Conservation (phyloP, 2,888 invertebrate species). For the Antheraea yamamai region DNA sequence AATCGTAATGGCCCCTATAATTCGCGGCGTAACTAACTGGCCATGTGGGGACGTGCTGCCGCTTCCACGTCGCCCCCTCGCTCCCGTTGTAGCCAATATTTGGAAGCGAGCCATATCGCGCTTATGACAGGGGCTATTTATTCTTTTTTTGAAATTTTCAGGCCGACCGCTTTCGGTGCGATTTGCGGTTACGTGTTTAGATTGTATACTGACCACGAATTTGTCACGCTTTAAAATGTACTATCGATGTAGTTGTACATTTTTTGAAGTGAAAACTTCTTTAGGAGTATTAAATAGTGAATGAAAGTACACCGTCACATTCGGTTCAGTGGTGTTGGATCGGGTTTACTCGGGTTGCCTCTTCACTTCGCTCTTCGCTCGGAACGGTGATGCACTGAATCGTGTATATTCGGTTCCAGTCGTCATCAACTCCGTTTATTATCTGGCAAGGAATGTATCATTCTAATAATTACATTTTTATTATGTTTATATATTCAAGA, state of each 20-base stretch:
- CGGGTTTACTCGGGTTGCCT: too few relatives aligned
- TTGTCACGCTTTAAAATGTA: slow-evolving; percentile 42
- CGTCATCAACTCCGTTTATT: too few relatives aligned
- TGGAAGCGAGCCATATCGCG: slow-evolving; percentile 80
- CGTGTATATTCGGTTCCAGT: too few relatives aligned
- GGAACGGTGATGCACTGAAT: too few relatives aligned
- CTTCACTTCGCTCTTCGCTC: too few relatives aligned
- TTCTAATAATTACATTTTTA: too few relatives aligned
- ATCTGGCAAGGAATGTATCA: too few relatives aligned
- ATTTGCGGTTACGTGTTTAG: slow-evolving; percentile 76
- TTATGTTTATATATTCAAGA: too few relatives aligned
- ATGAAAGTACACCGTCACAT: too few relatives aligned
- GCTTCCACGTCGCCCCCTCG: slow-evolving; percentile 40
- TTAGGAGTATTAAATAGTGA: too few relatives aligned
- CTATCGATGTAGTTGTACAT: not conserved
- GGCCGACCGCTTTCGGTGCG: slow-evolving; percentile 60
- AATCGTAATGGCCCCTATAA: slow-evolving; percentile 84
- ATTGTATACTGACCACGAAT: slow-evolving; percentile 53
- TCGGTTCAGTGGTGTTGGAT: too few relatives aligned
- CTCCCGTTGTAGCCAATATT: slow-evolving; percentile 50
- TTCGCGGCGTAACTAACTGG: slow-evolving; percentile 83
- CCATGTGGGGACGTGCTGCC: slow-evolving; percentile 68
- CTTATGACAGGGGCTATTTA: slow-evolving; percentile 72
- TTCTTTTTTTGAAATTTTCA: slow-evolving; percentile 77
- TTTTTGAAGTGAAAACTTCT: not conserved